Evolutionary conservation across 92 coral and sea anemone genomes (phyloP), one percentile per base, ranked within the genome.

Genomic region (Bergia sp.): DNA sequence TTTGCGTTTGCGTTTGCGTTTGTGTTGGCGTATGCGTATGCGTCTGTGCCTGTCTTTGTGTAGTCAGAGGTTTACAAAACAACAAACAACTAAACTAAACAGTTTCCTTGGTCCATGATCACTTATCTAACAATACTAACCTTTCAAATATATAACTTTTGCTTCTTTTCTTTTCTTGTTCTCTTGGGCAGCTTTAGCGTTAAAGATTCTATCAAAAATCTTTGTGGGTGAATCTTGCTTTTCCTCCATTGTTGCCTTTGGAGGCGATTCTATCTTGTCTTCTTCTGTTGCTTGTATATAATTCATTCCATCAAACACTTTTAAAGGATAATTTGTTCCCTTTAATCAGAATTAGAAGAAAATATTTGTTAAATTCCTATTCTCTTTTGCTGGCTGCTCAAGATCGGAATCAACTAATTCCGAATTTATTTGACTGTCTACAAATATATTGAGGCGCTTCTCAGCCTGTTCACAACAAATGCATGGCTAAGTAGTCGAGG

Each of bases 281-380:
- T 39, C 42, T 3, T 57, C 47, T 37, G 21, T 18, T 36, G 40
- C 49, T 81, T 57, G 71, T 12, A 57, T 61, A 65, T 64, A 5
- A 13, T 61, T 81, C 7, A 81, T 61, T 16, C 43, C 85, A 5
- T 81, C 85, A 39, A 81, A 81, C 74, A 81, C 71, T 64, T 61
- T 58, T 6, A 81, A 39, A 2, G 85, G 50, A 40, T 20, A 6
- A 53, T 81, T 18, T 20, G 47, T 41, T 50, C 39, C 85, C 85
- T 81, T 81, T 12, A 81, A 36, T 21, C 65, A 57, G n/a, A 81
- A 15, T 12, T 0, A 37, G 5, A 21, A 5, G 12, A 39, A 38
- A 61, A 37, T 37, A 39, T 38, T 38, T 9, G 50, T 74, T 13
- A 38, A 74, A 0, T 18, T 13, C 16, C 38, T 7, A 18, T 74